phyloP scores from a whole-genome alignment of 2,888 invertebrate species.

The Hirtodrosophila trivittata region DNA sequence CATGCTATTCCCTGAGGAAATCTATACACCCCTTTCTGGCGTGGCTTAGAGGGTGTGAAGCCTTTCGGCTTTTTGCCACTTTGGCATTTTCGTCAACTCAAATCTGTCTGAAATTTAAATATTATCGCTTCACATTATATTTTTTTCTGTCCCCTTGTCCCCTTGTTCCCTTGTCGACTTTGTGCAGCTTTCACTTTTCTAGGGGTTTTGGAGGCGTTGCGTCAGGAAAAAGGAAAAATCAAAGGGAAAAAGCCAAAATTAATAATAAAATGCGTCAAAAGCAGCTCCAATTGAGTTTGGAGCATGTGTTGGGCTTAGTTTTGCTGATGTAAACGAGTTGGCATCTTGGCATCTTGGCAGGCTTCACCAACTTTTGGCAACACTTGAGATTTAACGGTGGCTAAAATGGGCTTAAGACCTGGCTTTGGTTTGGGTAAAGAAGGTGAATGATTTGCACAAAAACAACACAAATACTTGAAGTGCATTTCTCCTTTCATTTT shows the following conservation, averaged over 20 bases:
- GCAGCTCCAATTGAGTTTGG: slow-evolving; percentile 33
- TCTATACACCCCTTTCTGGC: no score
- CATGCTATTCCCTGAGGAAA: no score
- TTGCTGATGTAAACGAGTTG: slow-evolving; percentile 25
- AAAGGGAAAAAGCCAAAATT: slow-evolving; percentile 25
- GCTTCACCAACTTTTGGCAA: slow-evolving; percentile 20
- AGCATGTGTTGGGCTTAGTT: slow-evolving; percentile 30
- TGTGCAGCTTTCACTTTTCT: slow-evolving; percentile 13
- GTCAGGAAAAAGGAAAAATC: slow-evolving; percentile 15
- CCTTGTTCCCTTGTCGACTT: neutral
- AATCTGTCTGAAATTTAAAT: slow-evolving; percentile 1
- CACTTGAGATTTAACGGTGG: slow-evolving; percentile 7
- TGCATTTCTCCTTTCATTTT: no score
- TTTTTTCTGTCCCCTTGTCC: slow-evolving; percentile 6
- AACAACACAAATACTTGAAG: no score
- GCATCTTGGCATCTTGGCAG: slow-evolving; percentile 19
- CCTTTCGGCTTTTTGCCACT: neutral
- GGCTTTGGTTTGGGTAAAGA: no score
- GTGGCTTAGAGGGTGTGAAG: neutral
- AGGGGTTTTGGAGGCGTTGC: slow-evolving; percentile 20
- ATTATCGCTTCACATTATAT: no score
- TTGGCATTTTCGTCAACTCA: neutral
- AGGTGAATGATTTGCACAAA: no score
- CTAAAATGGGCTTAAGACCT: slow-evolving; percentile 1
- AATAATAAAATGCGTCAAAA: slow-evolving; percentile 48